Evolutionary conservation across 2,113 vertebrate species (phyloP).

Genomic region (Fregata magnificens): DNA sequence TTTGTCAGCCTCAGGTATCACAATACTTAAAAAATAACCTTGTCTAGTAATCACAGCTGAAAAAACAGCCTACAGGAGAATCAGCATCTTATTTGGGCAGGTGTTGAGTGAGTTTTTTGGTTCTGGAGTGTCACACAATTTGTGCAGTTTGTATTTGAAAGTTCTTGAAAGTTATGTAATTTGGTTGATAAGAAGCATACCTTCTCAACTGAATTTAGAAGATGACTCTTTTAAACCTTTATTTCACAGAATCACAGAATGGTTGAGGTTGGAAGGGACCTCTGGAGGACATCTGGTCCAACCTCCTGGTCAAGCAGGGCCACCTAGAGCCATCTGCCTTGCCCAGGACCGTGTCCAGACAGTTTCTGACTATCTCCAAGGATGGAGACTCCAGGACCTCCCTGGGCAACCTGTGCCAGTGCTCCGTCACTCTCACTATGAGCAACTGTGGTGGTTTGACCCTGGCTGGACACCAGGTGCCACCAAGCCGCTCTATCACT

Average conservation of each 20-base stretch:
- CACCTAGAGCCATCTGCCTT: background rate
- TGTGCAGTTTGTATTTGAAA: background rate
- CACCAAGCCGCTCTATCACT: no score
- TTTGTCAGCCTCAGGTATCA: background rate
- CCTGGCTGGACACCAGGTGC: no score
- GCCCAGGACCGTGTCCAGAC: background rate
- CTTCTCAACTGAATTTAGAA: background rate
- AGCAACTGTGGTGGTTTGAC: no score
- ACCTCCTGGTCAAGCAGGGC: background rate
- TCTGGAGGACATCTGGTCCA: background rate
- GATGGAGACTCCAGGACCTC: fast-evolving
- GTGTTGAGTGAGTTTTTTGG: background rate
- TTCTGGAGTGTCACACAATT: background rate
- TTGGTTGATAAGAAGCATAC: background rate
- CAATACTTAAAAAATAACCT: background rate
- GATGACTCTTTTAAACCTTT: background rate
- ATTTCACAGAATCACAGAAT: background rate
- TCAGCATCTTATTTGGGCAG: background rate
- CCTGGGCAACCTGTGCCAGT: background rate
- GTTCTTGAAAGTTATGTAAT: background rate
- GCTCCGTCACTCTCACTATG: fast-evolving
- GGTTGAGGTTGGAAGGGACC: background rate
- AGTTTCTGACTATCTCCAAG: background rate
- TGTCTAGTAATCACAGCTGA: background rate
- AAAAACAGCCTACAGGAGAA: background rate